Percentiles rank a stretch among this genome's conserved stretches.
Evolutionary conservation across 1,140 invertebrate genomes (phyloP).

Genomic region (Nasonia vitripennis): DNA sequence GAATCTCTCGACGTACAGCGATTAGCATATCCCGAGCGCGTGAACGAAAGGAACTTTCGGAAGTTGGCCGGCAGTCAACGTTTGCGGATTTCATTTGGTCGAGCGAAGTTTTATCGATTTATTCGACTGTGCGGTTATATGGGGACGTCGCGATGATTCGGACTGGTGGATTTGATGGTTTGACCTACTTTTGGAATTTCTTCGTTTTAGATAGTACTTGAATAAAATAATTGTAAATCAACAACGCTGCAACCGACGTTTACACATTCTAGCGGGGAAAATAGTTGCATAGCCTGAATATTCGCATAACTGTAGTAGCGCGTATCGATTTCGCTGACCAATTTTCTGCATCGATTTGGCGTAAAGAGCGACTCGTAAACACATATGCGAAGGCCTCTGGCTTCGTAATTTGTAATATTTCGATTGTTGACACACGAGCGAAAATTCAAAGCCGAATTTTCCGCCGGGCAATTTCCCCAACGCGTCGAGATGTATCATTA

Average conservation of each 20-base stretch:
- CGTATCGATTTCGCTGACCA: conserved; percentile 4
- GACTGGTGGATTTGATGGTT: too few species aligned
- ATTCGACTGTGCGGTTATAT: too few species aligned
- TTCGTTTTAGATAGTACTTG: too few species aligned
- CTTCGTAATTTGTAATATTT: not conserved
- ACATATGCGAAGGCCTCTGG: not conserved
- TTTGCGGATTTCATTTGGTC: too few species aligned
- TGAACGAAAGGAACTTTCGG: too few species aligned
- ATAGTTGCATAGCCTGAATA: not conserved
- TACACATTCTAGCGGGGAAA: not conserved
- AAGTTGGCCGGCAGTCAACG: too few species aligned
- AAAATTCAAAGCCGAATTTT: not conserved
- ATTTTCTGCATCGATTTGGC: not conserved
- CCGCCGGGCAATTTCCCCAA: not conserved
- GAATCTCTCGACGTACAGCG: too few species aligned
- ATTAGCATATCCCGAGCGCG: too few species aligned
- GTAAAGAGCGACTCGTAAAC: not conserved
- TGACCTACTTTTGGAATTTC: too few species aligned
- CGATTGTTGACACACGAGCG: not conserved
- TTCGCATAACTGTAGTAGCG: not conserved
- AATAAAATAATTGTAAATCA: not conserved
- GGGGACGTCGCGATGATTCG: too few species aligned
- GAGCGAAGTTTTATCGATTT: too few species aligned
- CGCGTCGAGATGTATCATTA: not conserved
- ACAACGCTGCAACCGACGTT: not conserved